Base-by-base conservation (phyloP, 2,888 invertebrate species). In the Trisateles emortualis region DNA sequence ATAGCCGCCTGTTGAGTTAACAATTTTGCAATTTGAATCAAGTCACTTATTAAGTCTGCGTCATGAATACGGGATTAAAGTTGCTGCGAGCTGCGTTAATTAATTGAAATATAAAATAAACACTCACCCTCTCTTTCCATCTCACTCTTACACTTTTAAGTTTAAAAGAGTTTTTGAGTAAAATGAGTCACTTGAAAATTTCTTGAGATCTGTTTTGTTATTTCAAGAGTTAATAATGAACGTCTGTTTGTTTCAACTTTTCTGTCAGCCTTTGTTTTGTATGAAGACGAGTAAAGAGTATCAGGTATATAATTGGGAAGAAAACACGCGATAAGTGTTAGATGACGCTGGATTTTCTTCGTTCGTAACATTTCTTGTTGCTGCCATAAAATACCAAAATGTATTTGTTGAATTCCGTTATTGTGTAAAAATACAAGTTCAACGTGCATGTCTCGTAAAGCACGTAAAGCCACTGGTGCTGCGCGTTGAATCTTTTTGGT, bases 21-120 rank as follows among this genome's bases (percentile, higher is more conserved):
- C 75, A 75, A 70, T 77, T 73, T 61, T 76, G 65, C 72, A 70
- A 77, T 76, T 72, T 75, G 74, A 75, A 70, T 73, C 74, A 71
- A 75, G 68, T 76, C 70, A 64, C 74, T 78, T 75, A 77, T 74
- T 75, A 76, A 72, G 70, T 69, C 69, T 57, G 57, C 59, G 72
- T 65, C 74, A 75, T 75, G 76, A 77, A 77, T 76, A 68, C 72
- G 43, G 53, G 65, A 70, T 70, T 71, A 64, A 62, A 68, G 58
- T 64, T 52, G 52, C 59, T 45, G 53, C 64, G 61, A 59, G 55
- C 60, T 35, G 14, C 41, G 62, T 64, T 77, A 72, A 77, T 78
- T 76, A 78, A 78, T 77, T 74, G 70, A 70, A 71, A 75, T 68
- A 72, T 72, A 60, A 73, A 74, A 69, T 67, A 68, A 64, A 72